Evolutionary conservation across 2,113 vertebrate genomes (phyloP).

Genomic region (Tyto alba): DNA sequence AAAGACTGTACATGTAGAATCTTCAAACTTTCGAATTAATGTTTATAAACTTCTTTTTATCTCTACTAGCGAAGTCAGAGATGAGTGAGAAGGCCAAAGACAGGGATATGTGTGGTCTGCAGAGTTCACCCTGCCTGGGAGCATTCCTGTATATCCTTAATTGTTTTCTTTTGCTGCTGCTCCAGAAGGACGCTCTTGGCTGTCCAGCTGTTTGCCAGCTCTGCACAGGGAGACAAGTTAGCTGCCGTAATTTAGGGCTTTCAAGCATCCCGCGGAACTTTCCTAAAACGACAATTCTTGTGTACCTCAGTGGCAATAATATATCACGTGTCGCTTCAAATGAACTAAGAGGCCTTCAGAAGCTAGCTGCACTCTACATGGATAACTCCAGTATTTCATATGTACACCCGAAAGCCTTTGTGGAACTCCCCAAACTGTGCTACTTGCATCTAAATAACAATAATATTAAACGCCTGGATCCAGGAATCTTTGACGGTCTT

Average conservation of each 20-base stretch:
- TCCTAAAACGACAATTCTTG: slow-evolving; percentile 48
- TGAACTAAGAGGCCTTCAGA: slow-evolving; percentile 59
- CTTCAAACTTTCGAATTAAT: not conserved
- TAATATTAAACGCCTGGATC: slow-evolving; percentile 67
- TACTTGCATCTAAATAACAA: slow-evolving; percentile 73
- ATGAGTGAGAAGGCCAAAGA: slow-evolving; percentile 63
- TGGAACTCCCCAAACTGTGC: slow-evolving; percentile 55
- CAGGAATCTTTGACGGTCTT: slow-evolving; percentile 69
- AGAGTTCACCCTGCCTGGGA: slow-evolving; percentile 46
- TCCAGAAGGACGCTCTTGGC: slow-evolving; percentile 60
- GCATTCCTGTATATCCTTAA: slow-evolving; percentile 50
- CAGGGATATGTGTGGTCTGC: slow-evolving; percentile 65
- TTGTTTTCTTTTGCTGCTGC: slow-evolving; percentile 61
- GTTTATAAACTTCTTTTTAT: slow-evolving; percentile 65
- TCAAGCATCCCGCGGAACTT: slow-evolving; percentile 60
- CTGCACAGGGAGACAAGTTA: slow-evolving; percentile 67
- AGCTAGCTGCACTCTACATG: slow-evolving; percentile 65
- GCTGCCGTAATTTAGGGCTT: slow-evolving; percentile 67
- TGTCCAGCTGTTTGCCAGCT: slow-evolving; percentile 67
- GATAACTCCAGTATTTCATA: slow-evolving; percentile 62
- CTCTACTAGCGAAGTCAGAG: slow-evolving; percentile 64
- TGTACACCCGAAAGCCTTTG: slow-evolving; percentile 65
- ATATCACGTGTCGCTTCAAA: slow-evolving; percentile 50
- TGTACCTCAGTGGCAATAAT: slow-evolving; percentile 72
- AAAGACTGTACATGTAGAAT: not conserved